Percentiles rank a stretch among this genome's conserved stretches.
Evolutionary conservation across 2,113 vertebrate species (phyloP).

Genomic region (Aythya baeri): DNA sequence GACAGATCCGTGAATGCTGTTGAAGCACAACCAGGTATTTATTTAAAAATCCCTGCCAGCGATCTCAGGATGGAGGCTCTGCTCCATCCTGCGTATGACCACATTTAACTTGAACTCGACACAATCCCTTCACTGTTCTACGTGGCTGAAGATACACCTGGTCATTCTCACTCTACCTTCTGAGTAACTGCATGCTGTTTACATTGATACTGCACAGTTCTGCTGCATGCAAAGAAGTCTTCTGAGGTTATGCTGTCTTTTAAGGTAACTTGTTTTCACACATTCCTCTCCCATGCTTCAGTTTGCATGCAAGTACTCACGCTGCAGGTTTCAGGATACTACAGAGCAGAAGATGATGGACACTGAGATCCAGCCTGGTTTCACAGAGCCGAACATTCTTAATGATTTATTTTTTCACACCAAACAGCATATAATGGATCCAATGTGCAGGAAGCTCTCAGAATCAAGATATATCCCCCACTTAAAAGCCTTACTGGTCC

Average conservation of each 20-base stretch:
- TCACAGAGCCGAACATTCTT: neutral
- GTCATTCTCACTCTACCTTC: neutral
- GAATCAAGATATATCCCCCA: neutral
- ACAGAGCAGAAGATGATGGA: neutral
- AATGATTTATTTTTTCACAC: neutral
- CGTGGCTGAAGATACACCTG: neutral
- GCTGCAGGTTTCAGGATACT: neutral
- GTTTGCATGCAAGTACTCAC: neutral
- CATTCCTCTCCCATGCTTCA: neutral
- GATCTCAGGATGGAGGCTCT: neutral
- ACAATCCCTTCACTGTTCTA: neutral
- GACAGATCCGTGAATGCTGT: neutral
- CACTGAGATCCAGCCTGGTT: neutral
- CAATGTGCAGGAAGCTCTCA: neutral
- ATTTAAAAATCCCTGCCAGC: no score
- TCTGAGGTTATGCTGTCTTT: neutral
- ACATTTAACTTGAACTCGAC: neutral
- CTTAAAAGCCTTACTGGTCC: neutral
- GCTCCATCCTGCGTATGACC: rapidly evolving
- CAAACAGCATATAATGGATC: neutral
- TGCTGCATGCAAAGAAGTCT: neutral
- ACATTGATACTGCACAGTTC: neutral
- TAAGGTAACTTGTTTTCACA: neutral
- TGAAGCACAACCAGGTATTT: neutral
- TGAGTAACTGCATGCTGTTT: neutral